Base-by-base conservation (phyloP, 23 tunicate genomes). In the Ascidia mentula region DNA sequence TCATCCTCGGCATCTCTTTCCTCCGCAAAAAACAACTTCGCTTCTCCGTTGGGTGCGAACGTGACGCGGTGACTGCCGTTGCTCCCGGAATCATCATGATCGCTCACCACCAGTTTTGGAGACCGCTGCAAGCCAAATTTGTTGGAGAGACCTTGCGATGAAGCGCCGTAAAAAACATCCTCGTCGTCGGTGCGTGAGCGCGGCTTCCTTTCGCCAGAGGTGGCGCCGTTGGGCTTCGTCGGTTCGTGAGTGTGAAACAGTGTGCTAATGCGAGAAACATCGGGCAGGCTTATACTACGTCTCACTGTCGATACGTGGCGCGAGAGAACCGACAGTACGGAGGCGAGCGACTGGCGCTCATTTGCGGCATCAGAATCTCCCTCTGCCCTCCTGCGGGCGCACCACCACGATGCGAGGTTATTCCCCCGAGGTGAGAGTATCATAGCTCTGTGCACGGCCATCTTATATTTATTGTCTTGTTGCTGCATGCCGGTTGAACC, bases 371-470 rank as follows among this genome's bases (percentile, higher is more conserved):
- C 76, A 18, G 46, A 32, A 45, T 72, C 61, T 1, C 32, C 77
- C 4, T 33, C 60, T 6, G 75, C 75, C 20, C 74, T 71, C 34
- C 73, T 73, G 31, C 83, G 82, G 26, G 42, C 59, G 39, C 84
- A 69, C 89, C 93, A 88, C 85, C 87, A 87, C 12, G 98, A 84
- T 22, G 84, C 70, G 22, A 93, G 80, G 17, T 82, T 45, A 37
- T 69, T 80, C 7, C 98, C 93, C 18, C 83, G 80, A 37, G 98
- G 98, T 24, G 98, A 93, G 36, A 93, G 80, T 31, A 84, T 45
- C 93, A 93, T 88, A 15, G 98, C 92, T 0, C 98, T 89, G 36
- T 78, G 87, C 37, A 53, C 7, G 74, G 93, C 93, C 0, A 77
- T 65, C 24, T 82, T 73, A 42, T 38, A 39, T 33, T 81, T 78